phyloP scores from a whole-genome alignment of 1,140 invertebrate species.

The Spodoptera frugiperda region DNA sequence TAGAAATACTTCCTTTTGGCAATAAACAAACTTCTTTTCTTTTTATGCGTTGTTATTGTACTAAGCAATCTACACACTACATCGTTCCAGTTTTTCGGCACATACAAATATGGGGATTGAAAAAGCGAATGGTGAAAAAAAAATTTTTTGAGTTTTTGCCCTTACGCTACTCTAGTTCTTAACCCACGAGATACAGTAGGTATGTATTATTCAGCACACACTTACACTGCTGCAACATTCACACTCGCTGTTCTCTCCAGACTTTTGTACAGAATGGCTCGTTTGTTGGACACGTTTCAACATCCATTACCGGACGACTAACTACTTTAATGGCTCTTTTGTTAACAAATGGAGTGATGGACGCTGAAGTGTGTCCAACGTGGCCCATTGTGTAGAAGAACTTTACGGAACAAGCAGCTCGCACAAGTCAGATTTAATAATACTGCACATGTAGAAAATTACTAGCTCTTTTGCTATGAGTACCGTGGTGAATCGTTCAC shows the following conservation, averaged over 20 bases:
- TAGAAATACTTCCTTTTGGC: too few species aligned
- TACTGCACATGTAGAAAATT: conserved; percentile 15
- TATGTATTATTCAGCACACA: conserved; percentile 3
- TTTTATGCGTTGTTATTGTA: too few species aligned
- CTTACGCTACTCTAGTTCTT: too few species aligned
- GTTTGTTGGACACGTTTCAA: conserved; percentile 34
- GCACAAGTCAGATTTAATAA: conserved; percentile 19
- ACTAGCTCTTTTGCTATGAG: neutral
- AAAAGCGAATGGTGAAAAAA: too few species aligned
- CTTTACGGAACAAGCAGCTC: conserved; percentile 28
- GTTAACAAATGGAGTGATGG: conserved; percentile 34
- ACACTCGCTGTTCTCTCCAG: conserved; percentile 6
- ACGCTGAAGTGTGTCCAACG: conserved; percentile 38
- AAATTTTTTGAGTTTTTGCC: too few species aligned
- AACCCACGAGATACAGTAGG: too few species aligned
- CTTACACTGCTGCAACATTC: neutral
- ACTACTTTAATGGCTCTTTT: conserved; percentile 33
- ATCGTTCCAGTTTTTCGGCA: too few species aligned
- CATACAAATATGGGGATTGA: too few species aligned
- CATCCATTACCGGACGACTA: conserved; percentile 31
- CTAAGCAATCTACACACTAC: too few species aligned
- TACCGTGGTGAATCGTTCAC: conserved; percentile 23
- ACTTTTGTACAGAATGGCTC: conserved; percentile 26
- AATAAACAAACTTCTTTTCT: too few species aligned
- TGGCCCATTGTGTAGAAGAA: conserved; percentile 16